Conservation (phyloP, 2,888 invertebrate genomes). For the Ornithoptera priamus region DNA sequence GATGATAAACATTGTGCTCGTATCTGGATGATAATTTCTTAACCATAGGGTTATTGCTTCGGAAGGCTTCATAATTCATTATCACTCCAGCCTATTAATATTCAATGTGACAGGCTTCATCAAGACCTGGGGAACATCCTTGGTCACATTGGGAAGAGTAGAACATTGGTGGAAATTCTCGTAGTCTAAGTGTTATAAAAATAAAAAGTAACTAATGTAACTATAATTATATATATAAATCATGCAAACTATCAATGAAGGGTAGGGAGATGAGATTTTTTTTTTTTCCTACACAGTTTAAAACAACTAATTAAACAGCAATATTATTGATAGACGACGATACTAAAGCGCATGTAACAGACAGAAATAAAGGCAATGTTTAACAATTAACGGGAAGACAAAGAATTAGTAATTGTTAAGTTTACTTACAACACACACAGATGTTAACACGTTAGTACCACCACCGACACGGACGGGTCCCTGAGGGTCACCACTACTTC, state of each 20-base stretch:
- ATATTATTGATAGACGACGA: slow-evolving; percentile 13
- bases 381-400: slow-evolving; percentile 27
- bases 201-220: neutral
- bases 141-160: no score
- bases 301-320: slow-evolving; percentile 5
- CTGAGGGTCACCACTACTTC: slow-evolving; percentile 52
- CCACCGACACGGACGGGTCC: slow-evolving; percentile 61
- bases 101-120: no score
- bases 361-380: slow-evolving; percentile 40
- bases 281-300: no score
- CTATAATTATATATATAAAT: neutral
- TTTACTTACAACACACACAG: slow-evolving; percentile 74
- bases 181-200: no score
- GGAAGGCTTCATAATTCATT: no score
- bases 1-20: no score
- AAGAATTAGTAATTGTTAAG: slow-evolving; percentile 66
- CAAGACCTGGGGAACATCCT: no score
- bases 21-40: no score
- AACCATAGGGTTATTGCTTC: no score
- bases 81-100: no score
- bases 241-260: neutral
- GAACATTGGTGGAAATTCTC: no score
- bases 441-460: slow-evolving; percentile 66
- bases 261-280: neutral
- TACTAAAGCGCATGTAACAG: slow-evolving; percentile 34